Percentiles rank a stretch among this genome's conserved stretches.
phyloP scores from a whole-genome alignment of 2,113 vertebrate species.

The Eolophus roseicapilla region DNA sequence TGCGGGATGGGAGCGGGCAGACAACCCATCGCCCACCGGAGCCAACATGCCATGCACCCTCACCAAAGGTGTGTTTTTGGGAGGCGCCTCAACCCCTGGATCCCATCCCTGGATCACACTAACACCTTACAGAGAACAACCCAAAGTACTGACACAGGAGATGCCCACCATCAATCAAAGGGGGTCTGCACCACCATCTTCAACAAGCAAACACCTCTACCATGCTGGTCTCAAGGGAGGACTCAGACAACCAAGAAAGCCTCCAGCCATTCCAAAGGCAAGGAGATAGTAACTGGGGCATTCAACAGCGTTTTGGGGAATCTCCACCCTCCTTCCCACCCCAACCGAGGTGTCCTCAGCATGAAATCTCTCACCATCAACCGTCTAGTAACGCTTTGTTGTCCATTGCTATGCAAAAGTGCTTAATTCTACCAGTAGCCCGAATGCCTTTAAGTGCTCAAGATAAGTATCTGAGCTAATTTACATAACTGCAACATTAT shows the following conservation, averaged over 20 bases:
- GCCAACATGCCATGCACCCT: accelerated
- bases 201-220: background rate
- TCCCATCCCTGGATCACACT: background rate
- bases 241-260: background rate
- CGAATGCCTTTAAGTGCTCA: conserved; percentile 1
- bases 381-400: background rate
- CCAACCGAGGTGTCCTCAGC: background rate
- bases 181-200: background rate
- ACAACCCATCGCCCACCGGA: background rate
- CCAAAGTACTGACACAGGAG: background rate
- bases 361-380: background rate
- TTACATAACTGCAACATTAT: conserved; percentile 58
- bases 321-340: background rate
- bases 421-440: conserved; percentile 2
- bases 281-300: background rate
- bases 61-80: background rate
- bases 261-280: background rate
- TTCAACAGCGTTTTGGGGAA: background rate
- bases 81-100: background rate
- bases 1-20: background rate
- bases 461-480: conserved; percentile 53
- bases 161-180: accelerated
- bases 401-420: background rate
- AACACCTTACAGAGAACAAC: background rate
- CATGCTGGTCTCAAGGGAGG: background rate